These are phyloP conservation scores for Porites divaricata DNA, from an alignment of 92 coral and sea anemone species.

Conservation along the genomic window DNA sequence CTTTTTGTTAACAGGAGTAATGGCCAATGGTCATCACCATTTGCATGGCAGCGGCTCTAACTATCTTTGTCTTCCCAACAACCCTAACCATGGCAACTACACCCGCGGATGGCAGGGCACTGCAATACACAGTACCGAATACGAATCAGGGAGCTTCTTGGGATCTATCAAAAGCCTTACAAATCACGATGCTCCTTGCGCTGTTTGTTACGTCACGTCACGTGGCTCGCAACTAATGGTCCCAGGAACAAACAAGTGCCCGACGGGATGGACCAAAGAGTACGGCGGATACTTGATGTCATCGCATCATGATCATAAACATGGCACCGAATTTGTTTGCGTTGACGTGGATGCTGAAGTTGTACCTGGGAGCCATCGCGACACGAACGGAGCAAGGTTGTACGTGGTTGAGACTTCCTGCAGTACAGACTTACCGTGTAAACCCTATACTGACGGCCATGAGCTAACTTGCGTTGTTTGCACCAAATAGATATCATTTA, in stretches of 20 bases:
- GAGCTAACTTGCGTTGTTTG: conserved; percentile 93
- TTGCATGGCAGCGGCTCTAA: conserved; percentile 49
- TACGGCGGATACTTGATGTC: conserved; percentile 84
- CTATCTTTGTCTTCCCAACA: conserved; percentile 50
- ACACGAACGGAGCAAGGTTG: conserved; percentile 65
- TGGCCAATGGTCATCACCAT: conserved; percentile 37
- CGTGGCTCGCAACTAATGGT: conserved; percentile 73
- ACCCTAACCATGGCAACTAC: conserved; percentile 43
- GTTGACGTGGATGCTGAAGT: conserved; percentile 70
- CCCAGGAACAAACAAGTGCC: conserved; percentile 78
- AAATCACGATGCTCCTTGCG: conserved; percentile 73
- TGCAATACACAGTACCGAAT: conserved; percentile 65
- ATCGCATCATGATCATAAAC: conserved; percentile 45
- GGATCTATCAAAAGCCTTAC: conserved; percentile 38
- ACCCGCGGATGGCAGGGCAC: conserved; percentile 9
- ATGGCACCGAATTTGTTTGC: conserved; percentile 60
- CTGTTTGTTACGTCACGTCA: conserved; percentile 71
- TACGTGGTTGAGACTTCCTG: conserved; percentile 69
- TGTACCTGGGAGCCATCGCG: conserved; percentile 37
- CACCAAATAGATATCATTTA: conserved; percentile 54
- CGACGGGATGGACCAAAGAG: conserved; percentile 85
- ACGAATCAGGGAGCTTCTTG: conserved; percentile 62
- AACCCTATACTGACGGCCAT: conserved; percentile 60
- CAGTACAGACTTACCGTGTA: conserved; percentile 72
- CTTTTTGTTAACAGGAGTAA: conserved; percentile 22